Percentiles rank a stretch among this genome's conserved stretches.
Conservation (phyloP, 2,888 invertebrate genomes). For the Electrophaes corylata region DNA sequence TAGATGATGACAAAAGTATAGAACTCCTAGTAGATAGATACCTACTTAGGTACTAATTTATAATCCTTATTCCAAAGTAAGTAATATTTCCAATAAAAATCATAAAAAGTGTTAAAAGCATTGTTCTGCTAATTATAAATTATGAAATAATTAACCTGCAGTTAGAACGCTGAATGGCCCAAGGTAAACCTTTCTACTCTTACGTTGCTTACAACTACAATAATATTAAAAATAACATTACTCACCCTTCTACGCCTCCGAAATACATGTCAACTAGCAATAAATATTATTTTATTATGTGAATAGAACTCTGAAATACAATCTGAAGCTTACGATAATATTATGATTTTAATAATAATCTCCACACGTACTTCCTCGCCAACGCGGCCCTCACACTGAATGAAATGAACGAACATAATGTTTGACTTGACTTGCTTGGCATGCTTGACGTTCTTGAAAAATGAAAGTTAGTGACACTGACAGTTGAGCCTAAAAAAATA, state of each 20-base stretch:
- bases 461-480: conserved; percentile 14
- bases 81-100: too few relatives aligned
- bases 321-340: conserved; percentile 12
- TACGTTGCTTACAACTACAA: conserved; percentile 29
- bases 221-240: conserved; percentile 39
- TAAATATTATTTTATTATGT: background rate
- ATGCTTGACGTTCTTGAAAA: too few relatives aligned
- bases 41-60: background rate
- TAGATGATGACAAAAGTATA: conserved; percentile 13
- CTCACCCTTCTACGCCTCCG: conserved; percentile 78
- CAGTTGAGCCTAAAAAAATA: too few relatives aligned
- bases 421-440: background rate
- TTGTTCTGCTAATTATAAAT: conserved; percentile 34
- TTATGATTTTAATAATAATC: conserved; percentile 6
- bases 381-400: conserved; percentile 56
- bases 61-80: too few relatives aligned
- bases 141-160: conserved; percentile 49
- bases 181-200: conserved; percentile 78
- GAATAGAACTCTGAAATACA: background rate
- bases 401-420: conserved; percentile 16
- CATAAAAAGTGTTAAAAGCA: background rate
- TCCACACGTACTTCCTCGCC: conserved; percentile 42
- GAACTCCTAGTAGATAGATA: background rate
- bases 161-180: conserved; percentile 57
- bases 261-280: conserved; percentile 55